phyloP scores from a whole-genome alignment of 2,888 invertebrate genomes.

The Cloeon dipterum region DNA sequence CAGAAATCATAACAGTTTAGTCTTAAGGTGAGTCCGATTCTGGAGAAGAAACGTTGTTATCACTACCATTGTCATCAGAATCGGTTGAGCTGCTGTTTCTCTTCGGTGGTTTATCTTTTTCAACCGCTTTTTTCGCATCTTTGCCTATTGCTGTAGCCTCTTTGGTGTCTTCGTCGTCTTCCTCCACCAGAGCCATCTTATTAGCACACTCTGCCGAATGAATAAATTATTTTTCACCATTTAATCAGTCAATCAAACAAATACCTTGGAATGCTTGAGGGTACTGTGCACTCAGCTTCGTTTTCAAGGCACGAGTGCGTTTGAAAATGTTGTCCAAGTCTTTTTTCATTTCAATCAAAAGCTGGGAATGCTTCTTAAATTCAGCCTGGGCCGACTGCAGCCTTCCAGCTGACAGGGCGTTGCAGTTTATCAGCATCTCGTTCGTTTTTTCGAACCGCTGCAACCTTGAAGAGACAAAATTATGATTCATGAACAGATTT shows the following conservation, averaged over 20 bases:
- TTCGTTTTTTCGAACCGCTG: slow-evolving; percentile 96
- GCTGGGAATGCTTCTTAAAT: slow-evolving; percentile 72
- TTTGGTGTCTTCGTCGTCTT: slow-evolving; percentile 20
- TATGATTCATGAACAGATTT: not conserved
- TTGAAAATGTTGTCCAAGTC: slow-evolving; percentile 88
- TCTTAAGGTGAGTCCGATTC: too few relatives aligned
- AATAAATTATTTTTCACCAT: too few relatives aligned
- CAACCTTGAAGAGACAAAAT: slow-evolving; percentile 34
- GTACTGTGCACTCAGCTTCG: slow-evolving; percentile 32
- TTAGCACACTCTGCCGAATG: slow-evolving; percentile 7
- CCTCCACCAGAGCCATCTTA: slow-evolving; percentile 22
- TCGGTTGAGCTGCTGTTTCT: slow-evolving; percentile 25
- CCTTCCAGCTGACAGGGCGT: slow-evolving; percentile 72
- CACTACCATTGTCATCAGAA: slow-evolving; percentile 24
- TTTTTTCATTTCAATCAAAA: slow-evolving; percentile 76
- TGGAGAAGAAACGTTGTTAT: slow-evolving; percentile 39
- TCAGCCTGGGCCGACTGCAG: slow-evolving; percentile 68
- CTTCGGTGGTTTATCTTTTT: slow-evolving; percentile 6
- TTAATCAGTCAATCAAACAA: not conserved
- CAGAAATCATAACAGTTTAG: too few relatives aligned
- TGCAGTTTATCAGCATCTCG: slow-evolving; percentile 95
- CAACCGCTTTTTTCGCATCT: slow-evolving; percentile 19
- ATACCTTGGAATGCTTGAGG: slow-evolving; percentile 25
- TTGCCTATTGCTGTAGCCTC: slow-evolving; percentile 7
- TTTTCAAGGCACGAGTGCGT: slow-evolving; percentile 63